Conservation (phyloP, 2,113 vertebrate genomes). For the Grammatotria lemairii region DNA sequence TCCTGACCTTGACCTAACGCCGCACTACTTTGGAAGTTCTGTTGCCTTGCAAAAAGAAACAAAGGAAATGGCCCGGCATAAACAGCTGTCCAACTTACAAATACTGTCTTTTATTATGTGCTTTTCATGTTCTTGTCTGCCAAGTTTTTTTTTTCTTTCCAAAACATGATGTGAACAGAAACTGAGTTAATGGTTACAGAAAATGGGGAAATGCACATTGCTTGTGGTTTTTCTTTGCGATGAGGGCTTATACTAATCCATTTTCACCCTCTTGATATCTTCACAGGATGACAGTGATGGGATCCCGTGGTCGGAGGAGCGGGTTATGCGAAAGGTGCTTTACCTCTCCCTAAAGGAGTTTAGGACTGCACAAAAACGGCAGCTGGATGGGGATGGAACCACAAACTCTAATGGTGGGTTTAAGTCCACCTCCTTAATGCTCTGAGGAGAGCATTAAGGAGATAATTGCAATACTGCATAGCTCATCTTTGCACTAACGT, state of each 20-base stretch:
- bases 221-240: not conserved
- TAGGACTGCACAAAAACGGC: slow-evolving; percentile 95
- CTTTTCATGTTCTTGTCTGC: not conserved
- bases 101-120: not conserved
- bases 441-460: not conserved
- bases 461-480: not conserved
- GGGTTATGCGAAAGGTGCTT: slow-evolving; percentile 96
- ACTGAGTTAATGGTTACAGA: not conserved
- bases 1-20: not conserved
- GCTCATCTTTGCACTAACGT: not conserved
- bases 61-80: not conserved
- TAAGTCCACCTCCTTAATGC: not conserved
- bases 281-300: slow-evolving; percentile 96
- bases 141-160: not conserved
- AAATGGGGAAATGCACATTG: not conserved
- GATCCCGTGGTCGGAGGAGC: slow-evolving; percentile 99
- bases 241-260: not conserved
- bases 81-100: not conserved
- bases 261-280: not conserved
- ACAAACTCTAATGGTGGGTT: slow-evolving; percentile 84
- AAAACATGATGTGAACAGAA: not conserved
- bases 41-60: not conserved
- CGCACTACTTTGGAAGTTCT: not conserved
- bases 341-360: slow-evolving; percentile 99
- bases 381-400: slow-evolving; percentile 83